Evolutionary conservation across 2,888 invertebrate species (phyloP).

Genomic region (Drosophila diplacantha): DNA sequence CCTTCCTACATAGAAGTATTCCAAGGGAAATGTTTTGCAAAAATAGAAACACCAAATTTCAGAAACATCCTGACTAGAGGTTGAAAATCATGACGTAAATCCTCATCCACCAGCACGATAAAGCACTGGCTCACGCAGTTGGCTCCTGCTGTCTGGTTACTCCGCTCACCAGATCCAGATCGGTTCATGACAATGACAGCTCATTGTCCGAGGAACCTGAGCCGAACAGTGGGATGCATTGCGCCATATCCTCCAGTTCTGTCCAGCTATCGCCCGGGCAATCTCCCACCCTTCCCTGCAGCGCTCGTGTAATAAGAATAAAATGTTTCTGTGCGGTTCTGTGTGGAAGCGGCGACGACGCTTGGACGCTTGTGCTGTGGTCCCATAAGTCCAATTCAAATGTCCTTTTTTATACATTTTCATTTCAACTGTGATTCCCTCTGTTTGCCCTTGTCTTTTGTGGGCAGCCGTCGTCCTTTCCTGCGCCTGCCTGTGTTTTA

Average conservation of each 20-base stretch:
- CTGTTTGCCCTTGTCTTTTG: constrained; percentile 41
- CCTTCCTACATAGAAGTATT: too few species aligned
- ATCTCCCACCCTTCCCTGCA: constrained; percentile 9
- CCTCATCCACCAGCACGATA: background rate
- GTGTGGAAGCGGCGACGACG: constrained; percentile 28
- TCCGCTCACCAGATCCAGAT: constrained; percentile 17
- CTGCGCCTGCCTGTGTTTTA: constrained; percentile 67
- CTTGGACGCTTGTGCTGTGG: constrained; percentile 58
- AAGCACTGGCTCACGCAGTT: background rate
- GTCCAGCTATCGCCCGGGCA: constrained; percentile 11
- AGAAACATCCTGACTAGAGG: background rate
- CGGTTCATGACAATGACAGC: constrained; percentile 48
- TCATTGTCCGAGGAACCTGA: constrained; percentile 28
- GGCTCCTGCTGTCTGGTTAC: constrained; percentile 4
- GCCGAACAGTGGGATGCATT: constrained; percentile 22
- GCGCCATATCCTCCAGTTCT: constrained; percentile 33
- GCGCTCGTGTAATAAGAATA: constrained; percentile 64
- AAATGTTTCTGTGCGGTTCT: constrained; percentile 59
- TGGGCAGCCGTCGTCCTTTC: constrained; percentile 26
- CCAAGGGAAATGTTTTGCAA: background rate
- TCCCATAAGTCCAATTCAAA: constrained; percentile 75
- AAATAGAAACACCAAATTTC: background rate
- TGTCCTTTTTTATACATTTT: constrained; percentile 75
- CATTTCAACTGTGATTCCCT: constrained; percentile 70
- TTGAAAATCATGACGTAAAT: background rate